Conservation (phyloP, 2,888 invertebrate species). For the Fragum sueziense region DNA sequence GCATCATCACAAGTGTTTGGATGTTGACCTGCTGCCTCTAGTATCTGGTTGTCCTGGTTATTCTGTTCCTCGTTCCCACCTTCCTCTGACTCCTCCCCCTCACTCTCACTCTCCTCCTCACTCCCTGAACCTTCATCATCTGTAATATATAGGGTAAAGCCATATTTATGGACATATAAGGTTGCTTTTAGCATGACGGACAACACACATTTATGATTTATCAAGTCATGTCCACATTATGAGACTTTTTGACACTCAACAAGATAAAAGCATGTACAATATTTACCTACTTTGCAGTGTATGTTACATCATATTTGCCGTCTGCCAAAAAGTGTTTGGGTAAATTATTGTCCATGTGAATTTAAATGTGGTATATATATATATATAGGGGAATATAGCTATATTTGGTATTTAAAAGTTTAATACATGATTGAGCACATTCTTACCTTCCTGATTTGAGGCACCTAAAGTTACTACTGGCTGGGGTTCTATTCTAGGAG, state of each 20-base stretch:
- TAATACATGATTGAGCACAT: too few relatives aligned
- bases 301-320: too few relatives aligned
- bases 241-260: too few relatives aligned
- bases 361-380: not conserved
- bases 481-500: constrained; percentile 84
- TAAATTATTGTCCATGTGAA: not conserved
- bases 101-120: constrained; percentile 35
- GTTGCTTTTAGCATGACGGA: too few relatives aligned
- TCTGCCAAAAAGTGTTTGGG: too few relatives aligned
- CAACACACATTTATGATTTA: too few relatives aligned
- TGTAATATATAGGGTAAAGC: not conserved
- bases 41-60: constrained; percentile 3
- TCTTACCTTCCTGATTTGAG: constrained; percentile 45
- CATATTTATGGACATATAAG: too few relatives aligned
- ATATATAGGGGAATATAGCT: not conserved
- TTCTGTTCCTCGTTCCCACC: constrained; percentile 9
- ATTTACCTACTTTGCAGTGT: too few relatives aligned
- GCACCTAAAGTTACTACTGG: not conserved
- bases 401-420: not conserved
- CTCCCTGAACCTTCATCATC: constrained; percentile 27
- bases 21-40: constrained; percentile 2
- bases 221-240: too few relatives aligned
- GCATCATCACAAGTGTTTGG: too few relatives aligned
- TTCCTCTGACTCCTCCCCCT: constrained; percentile 13
- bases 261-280: too few relatives aligned